These are phyloP conservation scores for Chitala chitala DNA, from an alignment of 2,113 vertebrate genomes.

Conservation along the genomic window DNA sequence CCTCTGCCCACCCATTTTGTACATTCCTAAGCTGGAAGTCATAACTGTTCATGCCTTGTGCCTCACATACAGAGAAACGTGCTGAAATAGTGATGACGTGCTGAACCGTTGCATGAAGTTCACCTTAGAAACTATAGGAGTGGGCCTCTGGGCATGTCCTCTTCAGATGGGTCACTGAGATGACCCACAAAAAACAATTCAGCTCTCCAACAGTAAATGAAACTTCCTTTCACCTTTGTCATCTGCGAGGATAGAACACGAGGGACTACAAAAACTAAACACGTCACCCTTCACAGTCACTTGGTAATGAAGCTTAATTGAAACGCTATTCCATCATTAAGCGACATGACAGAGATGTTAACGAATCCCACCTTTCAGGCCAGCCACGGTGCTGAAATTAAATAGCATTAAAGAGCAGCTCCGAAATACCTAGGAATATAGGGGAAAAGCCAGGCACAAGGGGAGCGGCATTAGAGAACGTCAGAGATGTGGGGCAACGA, in stretches of 20 bases:
- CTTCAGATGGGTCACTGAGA: too few relatives aligned
- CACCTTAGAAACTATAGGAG: too few relatives aligned
- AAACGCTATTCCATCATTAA: slow-evolving; percentile 1
- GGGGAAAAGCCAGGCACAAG: not conserved
- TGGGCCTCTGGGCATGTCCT: too few relatives aligned
- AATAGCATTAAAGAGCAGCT: not conserved
- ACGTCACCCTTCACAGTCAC: not conserved
- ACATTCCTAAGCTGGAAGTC: too few relatives aligned
- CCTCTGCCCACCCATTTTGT: not conserved
- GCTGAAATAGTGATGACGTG: too few relatives aligned
- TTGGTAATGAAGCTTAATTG: not conserved
- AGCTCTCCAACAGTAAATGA: too few relatives aligned
- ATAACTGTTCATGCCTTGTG: too few relatives aligned
- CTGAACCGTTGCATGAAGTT: too few relatives aligned
- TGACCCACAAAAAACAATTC: too few relatives aligned
- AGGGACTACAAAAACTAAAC: not conserved
- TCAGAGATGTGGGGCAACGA: too few relatives aligned
- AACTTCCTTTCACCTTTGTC: not conserved
- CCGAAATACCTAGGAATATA: not conserved
- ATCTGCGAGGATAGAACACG: not conserved
- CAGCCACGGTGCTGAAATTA: not conserved
- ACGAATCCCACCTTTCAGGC: not conserved
- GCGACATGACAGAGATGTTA: not conserved
- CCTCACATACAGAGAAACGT: too few relatives aligned
- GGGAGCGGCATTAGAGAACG: not conserved